A percentile compares a stretch with the other conserved stretches of the same genome.
Evolutionary conservation across 2,888 invertebrate species (phyloP).

Genomic region (Macaria liturata): DNA sequence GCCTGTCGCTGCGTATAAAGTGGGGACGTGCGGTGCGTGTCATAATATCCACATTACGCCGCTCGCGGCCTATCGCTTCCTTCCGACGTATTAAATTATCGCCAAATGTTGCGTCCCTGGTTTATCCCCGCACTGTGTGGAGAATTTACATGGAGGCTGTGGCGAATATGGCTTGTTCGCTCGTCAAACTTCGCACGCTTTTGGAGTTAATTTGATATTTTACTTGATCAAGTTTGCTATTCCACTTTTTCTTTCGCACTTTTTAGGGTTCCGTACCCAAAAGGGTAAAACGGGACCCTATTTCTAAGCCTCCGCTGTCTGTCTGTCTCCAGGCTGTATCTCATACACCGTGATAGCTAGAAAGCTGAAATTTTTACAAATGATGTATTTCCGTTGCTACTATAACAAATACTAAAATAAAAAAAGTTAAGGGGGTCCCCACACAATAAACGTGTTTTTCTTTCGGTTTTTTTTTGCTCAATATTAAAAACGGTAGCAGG

Average conservation of each 20-base stretch:
- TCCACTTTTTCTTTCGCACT: neutral
- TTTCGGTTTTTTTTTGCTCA: no score
- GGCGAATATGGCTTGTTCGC: constrained; percentile 5
- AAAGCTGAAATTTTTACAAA: no score
- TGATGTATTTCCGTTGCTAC: no score
- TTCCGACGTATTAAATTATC: constrained; percentile 70
- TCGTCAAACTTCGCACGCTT: neutral
- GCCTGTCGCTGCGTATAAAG: constrained; percentile 20
- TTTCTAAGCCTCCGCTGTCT: no score
- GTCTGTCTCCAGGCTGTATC: no score
- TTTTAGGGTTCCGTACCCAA: no score
- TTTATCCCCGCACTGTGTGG: constrained; percentile 48
- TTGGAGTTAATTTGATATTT: neutral
- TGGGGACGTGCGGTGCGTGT: constrained; percentile 26
- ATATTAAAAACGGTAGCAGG: no score
- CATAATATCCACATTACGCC: constrained; percentile 38
- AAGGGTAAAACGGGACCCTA: no score
- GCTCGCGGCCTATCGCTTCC: constrained; percentile 50
- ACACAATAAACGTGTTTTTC: no score
- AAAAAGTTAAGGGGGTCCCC: no score
- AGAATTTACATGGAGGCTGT: constrained; percentile 23
- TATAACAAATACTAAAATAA: no score
- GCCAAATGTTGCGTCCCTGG: constrained; percentile 64
- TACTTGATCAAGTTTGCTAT: neutral
- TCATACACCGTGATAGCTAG: no score